Evolutionary conservation across 2,797 vertebrate genomes (phyloP), one percentile per base, ranked within the genome.

Genomic region (Darevskia nairensis): DNA sequence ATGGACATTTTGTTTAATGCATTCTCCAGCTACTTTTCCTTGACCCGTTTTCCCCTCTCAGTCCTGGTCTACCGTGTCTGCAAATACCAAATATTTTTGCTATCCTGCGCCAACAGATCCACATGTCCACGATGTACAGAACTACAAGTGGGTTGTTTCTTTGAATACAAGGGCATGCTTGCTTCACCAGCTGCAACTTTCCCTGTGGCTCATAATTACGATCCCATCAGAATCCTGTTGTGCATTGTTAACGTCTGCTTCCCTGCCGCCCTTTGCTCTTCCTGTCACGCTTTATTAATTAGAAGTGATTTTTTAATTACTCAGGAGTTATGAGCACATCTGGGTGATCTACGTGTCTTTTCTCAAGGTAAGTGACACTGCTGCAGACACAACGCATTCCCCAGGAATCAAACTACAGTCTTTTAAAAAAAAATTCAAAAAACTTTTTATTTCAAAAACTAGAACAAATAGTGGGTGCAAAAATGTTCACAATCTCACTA

Each of bases 251-350:
- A 78, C n/a, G 55, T 55, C 44, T 86, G 64, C 21, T 50, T 69
- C 50, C 10, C 61, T 78, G 8, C 25, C 35, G 27, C 19, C 76
- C 64, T 50, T 68, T 50, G n/a, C n/a, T 50, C 64, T 79, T 69
- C n/a, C 29, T 79, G 21, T 39, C 76, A 69, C 50, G 23, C 32
- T 59, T 79, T 69, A 55, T 69, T 86, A 79, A 79, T 86, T 86
- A 79, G 39, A 78, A 46, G 25, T 77, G 39, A 35, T 76, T 85
- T 71, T 72, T 85, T 74, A 74, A 85, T 85, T 85, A 75, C 50
- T 19, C 25, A 41, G 55, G 83, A 74, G 69, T 32, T n/a, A 84
- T 83, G 44, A 59, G n/a, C 44, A 72, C 69, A 74, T 74, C 82
- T 84, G 46, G 46, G 35, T 23, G 8, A 61, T 41, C 50, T 55